phyloP scores from a whole-genome alignment of 1,140 invertebrate genomes.

The Argopecten irradians region DNA sequence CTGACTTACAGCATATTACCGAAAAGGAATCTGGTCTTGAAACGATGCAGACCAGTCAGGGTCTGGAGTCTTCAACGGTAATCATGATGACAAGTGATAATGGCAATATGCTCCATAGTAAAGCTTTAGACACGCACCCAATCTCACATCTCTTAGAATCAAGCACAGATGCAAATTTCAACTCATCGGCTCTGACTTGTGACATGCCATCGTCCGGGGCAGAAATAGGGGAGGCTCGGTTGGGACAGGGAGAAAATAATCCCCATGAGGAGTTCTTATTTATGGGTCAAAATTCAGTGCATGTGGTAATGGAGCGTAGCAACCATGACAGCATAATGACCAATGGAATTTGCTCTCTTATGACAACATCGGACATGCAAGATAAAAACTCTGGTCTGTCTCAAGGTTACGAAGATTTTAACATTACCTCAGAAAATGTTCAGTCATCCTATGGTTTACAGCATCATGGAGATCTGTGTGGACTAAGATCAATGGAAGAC shows the following conservation, averaged over 20 bases:
- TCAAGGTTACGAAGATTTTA: background rate
- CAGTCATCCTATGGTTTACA: background rate
- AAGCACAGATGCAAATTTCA: background rate
- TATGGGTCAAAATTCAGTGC: background rate
- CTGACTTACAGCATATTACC: background rate
- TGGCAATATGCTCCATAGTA: background rate
- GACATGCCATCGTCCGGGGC: background rate
- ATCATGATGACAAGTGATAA: background rate
- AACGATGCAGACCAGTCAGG: background rate
- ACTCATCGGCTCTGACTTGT: background rate
- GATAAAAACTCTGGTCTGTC: background rate
- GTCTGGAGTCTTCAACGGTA: background rate
- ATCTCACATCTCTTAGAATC: background rate
- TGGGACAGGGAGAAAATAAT: background rate
- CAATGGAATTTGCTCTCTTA: background rate
- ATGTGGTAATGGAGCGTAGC: background rate
- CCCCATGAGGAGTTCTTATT: conserved; percentile 9
- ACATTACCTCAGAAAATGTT: conserved; percentile 2
- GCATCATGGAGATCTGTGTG: background rate
- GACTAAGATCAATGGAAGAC: background rate
- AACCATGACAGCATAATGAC: background rate
- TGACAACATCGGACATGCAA: background rate
- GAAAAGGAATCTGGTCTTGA: background rate
- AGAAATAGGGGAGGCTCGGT: background rate
- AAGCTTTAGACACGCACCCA: background rate